phyloP scores from a whole-genome alignment of 1,140 invertebrate species.

The Thalassaphorura encarpata region DNA sequence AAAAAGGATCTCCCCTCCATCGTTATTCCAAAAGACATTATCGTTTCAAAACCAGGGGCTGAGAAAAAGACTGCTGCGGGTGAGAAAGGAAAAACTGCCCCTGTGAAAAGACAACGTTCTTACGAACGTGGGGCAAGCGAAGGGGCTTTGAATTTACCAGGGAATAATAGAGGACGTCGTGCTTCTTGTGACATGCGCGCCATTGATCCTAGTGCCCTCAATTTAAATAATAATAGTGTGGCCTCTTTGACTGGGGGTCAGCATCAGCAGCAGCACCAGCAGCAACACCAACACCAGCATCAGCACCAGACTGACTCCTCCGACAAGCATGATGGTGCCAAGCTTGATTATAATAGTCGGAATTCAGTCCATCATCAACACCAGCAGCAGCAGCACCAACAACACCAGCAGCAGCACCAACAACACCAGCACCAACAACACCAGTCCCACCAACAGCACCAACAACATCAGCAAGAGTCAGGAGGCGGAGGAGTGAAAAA shows the following conservation, averaged over 20 bases:
- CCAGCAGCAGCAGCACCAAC: neutral
- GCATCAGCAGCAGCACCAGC: neutral
- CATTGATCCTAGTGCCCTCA: slow-evolving; percentile 19
- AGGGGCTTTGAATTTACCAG: slow-evolving; percentile 30
- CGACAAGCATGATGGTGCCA: neutral
- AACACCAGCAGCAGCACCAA: neutral
- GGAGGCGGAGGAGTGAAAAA: slow-evolving; percentile 10
- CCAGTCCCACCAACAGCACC: slow-evolving; percentile 5
- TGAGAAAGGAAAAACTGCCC: slow-evolving; percentile 8
- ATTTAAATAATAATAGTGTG: slow-evolving; percentile 24
- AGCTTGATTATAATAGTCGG: neutral
- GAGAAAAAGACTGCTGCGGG: neutral
- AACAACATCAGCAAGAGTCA: neutral
- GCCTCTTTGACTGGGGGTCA: neutral
- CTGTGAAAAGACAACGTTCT: slow-evolving; percentile 28
- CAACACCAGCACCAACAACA: slow-evolving; percentile 8
- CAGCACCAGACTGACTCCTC: neutral
- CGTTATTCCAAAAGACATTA: neutral
- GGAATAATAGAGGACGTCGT: slow-evolving; percentile 23
- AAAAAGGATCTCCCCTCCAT: neutral
- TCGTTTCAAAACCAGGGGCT: neutral
- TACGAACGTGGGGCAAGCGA: slow-evolving; percentile 31
- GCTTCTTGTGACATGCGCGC: slow-evolving; percentile 30
- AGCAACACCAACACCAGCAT: neutral
- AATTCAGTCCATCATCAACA: too few species aligned